These are phyloP conservation scores for Drosophila hamatofila DNA, from an alignment of 2,888 invertebrate species.

Conservation along the genomic window DNA sequence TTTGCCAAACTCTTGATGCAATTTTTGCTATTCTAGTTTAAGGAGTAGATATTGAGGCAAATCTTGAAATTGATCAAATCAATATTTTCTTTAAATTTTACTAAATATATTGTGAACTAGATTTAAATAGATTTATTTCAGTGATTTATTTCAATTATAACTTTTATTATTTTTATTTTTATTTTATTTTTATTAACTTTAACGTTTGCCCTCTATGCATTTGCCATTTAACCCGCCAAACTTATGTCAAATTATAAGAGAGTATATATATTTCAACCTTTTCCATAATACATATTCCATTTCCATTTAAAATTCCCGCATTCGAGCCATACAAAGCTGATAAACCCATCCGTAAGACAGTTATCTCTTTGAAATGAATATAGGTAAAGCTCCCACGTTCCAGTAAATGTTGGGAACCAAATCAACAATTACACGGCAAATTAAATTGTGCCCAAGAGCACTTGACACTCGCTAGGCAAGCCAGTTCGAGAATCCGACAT, in stretches of 20 bases:
- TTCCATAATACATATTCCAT: not conserved
- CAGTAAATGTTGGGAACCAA: constrained; percentile 67
- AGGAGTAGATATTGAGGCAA: not conserved
- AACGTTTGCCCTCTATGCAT: not conserved
- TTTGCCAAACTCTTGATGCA: constrained; percentile 12
- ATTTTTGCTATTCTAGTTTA: not conserved
- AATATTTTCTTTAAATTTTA: not conserved
- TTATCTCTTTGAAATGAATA: constrained; percentile 44
- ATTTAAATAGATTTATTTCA: not conserved
- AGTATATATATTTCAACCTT: not conserved
- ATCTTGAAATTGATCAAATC: not conserved
- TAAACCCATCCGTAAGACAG: constrained; percentile 35
- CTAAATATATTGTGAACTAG: not conserved
- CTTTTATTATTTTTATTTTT: too few species aligned
- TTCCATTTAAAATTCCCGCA: constrained; percentile 19
- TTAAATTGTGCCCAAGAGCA: constrained; percentile 52
- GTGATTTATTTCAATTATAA: too few species aligned
- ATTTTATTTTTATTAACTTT: not conserved
- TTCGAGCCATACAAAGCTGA: constrained; percentile 31
- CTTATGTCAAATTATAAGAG: not conserved
- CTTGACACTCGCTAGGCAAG: constrained; percentile 45
- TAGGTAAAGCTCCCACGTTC: constrained; percentile 76
- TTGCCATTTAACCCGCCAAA: not conserved
- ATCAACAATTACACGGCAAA: constrained; percentile 65
- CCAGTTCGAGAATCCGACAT: constrained; percentile 39